phyloP scores from a whole-genome alignment of 2,888 invertebrate species.

The Schrankia costaestrigalis region DNA sequence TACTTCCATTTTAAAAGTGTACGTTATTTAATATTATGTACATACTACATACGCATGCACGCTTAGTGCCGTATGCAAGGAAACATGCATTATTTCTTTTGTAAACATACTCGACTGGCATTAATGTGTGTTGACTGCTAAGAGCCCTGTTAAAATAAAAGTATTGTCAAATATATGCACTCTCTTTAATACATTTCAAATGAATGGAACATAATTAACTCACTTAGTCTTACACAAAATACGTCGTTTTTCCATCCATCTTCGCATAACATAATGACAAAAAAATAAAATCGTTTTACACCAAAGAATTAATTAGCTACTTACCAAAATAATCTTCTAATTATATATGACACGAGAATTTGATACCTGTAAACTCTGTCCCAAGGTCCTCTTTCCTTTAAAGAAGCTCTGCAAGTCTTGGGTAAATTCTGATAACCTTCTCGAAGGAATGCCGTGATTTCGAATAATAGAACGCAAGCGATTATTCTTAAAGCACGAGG shows the following conservation, averaged over 20 bases:
- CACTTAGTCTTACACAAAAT: constrained; percentile 79
- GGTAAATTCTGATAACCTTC: constrained; percentile 96
- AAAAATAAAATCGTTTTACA: constrained; percentile 70
- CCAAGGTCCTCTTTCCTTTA: constrained; percentile 91
- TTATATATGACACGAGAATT: constrained; percentile 33
- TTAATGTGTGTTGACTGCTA: constrained; percentile 81
- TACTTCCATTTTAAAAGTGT: constrained; percentile 53
- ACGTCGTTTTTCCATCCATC: constrained; percentile 80
- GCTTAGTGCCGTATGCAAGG: constrained; percentile 69
- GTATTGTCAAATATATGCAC: constrained; percentile 74
- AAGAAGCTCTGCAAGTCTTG: constrained; percentile 84
- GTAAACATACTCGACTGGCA: constrained; percentile 80
- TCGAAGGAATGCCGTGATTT: constrained; percentile 97
- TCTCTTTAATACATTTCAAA: constrained; percentile 61
- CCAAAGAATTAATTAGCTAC: constrained; percentile 61
- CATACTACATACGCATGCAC: constrained; percentile 74
- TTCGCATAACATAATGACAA: constrained; percentile 76
- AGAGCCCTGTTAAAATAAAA: constrained; percentile 81
- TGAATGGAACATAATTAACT: constrained; percentile 73
- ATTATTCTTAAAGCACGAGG: constrained; percentile 93
- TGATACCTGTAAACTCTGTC: constrained; percentile 87
- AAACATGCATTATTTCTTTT: constrained; percentile 77
- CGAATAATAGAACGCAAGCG: constrained; percentile 96
- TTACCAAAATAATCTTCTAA: constrained; percentile 54
- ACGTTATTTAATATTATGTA: constrained; percentile 56